Evolutionary conservation across 2,888 invertebrate species (phyloP).

Genomic region (Lasioglossum zephyrum): DNA sequence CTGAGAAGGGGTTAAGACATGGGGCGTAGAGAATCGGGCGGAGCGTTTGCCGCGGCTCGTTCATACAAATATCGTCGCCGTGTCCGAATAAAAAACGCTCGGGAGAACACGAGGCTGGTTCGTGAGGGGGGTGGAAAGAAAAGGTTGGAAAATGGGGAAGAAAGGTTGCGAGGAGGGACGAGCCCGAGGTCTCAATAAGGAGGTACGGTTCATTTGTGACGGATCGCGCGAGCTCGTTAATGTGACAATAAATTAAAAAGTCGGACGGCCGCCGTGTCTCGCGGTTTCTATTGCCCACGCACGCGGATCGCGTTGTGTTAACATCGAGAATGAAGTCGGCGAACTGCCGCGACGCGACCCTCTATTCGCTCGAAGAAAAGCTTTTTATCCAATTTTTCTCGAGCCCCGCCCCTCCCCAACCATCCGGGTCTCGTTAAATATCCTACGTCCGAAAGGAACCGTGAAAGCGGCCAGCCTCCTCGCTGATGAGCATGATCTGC

Average conservation of each 20-base stretch:
- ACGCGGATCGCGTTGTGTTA: neutral
- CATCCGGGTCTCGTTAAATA: conserved; percentile 81
- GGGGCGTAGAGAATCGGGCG: neutral
- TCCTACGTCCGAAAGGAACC: conserved; percentile 78
- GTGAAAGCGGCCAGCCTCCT: conserved; percentile 64
- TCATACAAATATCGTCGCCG: conserved; percentile 21
- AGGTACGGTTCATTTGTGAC: conserved; percentile 73
- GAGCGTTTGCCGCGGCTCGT: conserved; percentile 15
- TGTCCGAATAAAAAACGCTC: conserved; percentile 37
- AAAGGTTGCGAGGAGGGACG: conserved; percentile 50
- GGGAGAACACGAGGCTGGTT: conserved; percentile 27
- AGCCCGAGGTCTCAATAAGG: conserved; percentile 76
- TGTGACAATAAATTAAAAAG: conserved; percentile 63
- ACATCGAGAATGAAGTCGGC: neutral
- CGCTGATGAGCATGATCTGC: conserved; percentile 49
- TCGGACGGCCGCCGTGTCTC: conserved; percentile 38
- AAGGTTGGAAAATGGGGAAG: neutral
- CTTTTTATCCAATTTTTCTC: conserved; percentile 84
- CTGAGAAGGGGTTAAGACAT: conserved; percentile 48
- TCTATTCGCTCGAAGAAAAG: conserved; percentile 77
- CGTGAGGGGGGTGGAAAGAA: neutral
- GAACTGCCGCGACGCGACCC: neutral
- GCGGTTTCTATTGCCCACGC: conserved; percentile 14
- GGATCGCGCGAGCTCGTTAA: conserved; percentile 72
- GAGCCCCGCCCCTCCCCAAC: conserved; percentile 68